These are phyloP conservation scores for Mamestra configurata DNA, from an alignment of 1,140 invertebrate species.

Conservation along the genomic window DNA sequence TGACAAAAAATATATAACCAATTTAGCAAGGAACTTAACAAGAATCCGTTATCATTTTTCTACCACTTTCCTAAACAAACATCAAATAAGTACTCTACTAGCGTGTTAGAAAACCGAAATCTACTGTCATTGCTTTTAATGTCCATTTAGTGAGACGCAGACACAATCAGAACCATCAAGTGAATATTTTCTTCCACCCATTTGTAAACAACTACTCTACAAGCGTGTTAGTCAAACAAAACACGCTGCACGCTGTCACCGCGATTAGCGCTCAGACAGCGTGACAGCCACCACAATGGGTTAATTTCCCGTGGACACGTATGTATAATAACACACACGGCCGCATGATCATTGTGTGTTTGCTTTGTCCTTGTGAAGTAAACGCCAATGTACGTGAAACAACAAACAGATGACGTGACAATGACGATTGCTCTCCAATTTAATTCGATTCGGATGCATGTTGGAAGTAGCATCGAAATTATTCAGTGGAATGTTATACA, in stretches of 20 bases:
- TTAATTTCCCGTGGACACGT: constrained; percentile 39
- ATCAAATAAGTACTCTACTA: too few species aligned
- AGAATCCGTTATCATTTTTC: too few species aligned
- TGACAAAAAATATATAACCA: too few species aligned
- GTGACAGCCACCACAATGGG: constrained; percentile 15
- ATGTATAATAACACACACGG: constrained; percentile 20
- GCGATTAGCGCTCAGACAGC: constrained; percentile 22
- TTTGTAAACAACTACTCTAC: neutral
- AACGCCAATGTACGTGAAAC: neutral
- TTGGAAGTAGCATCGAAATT: too few species aligned
- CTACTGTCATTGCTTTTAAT: too few species aligned
- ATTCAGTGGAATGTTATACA: too few species aligned
- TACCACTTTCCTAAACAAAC: neutral
- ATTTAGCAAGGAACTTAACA: neutral
- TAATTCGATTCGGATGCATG: neutral
- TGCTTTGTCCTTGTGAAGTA: constrained; percentile 19
- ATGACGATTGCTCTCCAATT: neutral
- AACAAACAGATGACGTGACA: neutral
- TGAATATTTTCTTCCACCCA: neutral
- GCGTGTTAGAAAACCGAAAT: too few species aligned
- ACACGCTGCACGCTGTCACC: neutral
- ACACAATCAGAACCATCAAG: too few species aligned
- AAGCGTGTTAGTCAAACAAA: constrained; percentile 13
- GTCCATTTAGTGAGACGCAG: too few species aligned
- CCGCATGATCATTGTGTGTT: constrained; percentile 21